Conservation (phyloP, 2,888 invertebrate species). For the Conistra vaccinii region DNA sequence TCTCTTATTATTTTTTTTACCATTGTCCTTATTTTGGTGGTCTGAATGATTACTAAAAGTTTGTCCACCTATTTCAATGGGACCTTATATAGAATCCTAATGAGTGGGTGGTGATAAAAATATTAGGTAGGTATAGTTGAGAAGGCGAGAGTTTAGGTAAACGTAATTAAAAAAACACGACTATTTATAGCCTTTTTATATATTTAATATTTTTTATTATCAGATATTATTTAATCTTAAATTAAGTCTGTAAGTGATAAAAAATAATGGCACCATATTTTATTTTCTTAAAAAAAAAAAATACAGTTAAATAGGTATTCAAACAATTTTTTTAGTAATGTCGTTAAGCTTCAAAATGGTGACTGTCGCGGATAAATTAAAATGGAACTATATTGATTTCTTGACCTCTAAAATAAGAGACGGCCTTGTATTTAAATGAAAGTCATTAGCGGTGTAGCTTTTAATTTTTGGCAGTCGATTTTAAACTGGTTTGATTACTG, state of each 20-base stretch:
- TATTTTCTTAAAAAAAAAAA: no score
- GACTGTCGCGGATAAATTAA: constrained; percentile 1
- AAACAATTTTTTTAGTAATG: background rate
- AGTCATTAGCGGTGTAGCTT: constrained; percentile 19
- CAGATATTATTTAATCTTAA: background rate
- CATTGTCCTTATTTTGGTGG: no score
- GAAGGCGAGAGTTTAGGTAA: no score
- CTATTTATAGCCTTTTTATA: background rate
- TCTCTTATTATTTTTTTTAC: no score
- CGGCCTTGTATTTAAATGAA: constrained; percentile 38
- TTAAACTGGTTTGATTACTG: constrained; percentile 31
- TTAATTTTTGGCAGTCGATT: constrained; percentile 17
- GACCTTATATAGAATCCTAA: background rate
- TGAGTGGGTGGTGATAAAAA: background rate
- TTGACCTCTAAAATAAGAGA: constrained; percentile 35
- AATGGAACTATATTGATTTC: constrained; percentile 21
- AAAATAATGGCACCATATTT: background rate
- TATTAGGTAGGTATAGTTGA: background rate
- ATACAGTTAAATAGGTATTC: background rate
- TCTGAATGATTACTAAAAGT: no score
- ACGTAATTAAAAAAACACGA: no score
- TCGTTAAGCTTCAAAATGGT: background rate
- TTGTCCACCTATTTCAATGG: no score
- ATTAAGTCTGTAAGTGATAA: background rate
- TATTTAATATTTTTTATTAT: background rate